Percentiles rank a stretch among this genome's conserved stretches.
phyloP scores from a whole-genome alignment of 2,797 vertebrate species.

The Anas capensis region DNA sequence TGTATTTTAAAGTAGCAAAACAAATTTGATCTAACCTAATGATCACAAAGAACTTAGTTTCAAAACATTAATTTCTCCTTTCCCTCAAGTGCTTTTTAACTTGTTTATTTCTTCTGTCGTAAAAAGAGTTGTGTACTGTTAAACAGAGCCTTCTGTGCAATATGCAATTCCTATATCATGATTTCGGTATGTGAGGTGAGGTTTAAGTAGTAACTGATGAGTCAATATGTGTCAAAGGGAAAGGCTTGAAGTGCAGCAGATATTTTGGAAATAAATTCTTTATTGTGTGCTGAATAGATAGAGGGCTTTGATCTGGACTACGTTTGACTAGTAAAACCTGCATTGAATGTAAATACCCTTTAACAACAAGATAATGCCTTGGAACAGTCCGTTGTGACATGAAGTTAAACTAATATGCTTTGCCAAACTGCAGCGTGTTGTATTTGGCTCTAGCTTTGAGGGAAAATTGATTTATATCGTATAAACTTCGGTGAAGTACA shows the following conservation, averaged over 20 bases:
- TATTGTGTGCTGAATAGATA: background rate
- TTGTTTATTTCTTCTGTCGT: background rate
- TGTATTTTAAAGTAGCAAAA: background rate
- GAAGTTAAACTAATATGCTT: background rate
- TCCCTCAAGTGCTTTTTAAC: background rate
- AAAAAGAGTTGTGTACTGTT: background rate
- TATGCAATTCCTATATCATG: background rate
- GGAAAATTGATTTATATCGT: background rate
- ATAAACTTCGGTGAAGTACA: background rate
- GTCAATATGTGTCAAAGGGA: background rate
- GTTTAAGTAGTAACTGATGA: background rate
- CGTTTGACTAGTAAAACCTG: background rate
- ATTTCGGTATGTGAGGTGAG: background rate
- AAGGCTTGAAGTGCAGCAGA: background rate
- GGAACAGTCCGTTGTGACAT: background rate
- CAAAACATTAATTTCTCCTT: background rate
- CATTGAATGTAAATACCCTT: background rate
- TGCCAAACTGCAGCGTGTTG: background rate
- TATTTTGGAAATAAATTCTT: constrained; percentile 5
- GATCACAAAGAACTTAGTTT: background rate
- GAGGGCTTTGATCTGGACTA: background rate
- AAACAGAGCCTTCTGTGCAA: background rate
- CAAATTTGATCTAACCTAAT: background rate
- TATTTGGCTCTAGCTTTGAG: background rate
- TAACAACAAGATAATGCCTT: background rate